Evolutionary conservation across 2,797 vertebrate genomes (phyloP), one percentile per base, ranked within the genome.

Genomic region (Molossus alvarezi): DNA sequence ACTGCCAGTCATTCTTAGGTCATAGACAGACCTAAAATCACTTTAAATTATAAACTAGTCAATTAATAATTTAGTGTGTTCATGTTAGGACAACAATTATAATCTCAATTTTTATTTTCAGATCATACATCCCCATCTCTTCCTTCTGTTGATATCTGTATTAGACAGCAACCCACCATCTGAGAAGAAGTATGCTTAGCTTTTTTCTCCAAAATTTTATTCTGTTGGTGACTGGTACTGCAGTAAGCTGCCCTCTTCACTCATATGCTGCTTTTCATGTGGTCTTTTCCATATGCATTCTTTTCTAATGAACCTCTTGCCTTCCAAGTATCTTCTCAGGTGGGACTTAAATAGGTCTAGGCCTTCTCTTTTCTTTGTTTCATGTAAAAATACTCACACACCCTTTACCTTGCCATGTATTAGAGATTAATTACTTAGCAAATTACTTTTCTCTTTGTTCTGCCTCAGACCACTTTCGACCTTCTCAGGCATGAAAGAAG

Each of bases 401-500:
- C 29, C 10, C 9, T 8, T 77, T 75, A 7, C 7, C 25, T n/a
- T 95, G 21, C 53, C 29, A 65, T 67, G 9, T 45, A 76, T 55
- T 21, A 79, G 41, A 67, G 89, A 80, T 71, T 71, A 71, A 79
- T 91, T 79, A 21, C 71, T 93, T 87, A 1, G n/a, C 33, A 64
- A 80, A 72, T 53, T 89, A 15, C 11, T 71, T 88, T 21, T 81
- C 33, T 86, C 65, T 85, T 29, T 72, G 57, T 85, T 60, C 67
- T 93, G 71, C 60, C 75, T 58, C 12, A 75, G 60, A 92, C 64
- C 25, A 76, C 37, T 89, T 91, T 77, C 81, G 87, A 91, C 37
- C n/a, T 93, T 92, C 20, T 82, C 57, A 85, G 76, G 15, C 57
- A 92, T 57, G 55, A 92, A 77, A 90, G 95, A 85, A 58, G 53